Evolutionary conservation across 2,797 vertebrate genomes (phyloP).

Genomic region (Lindbergichthys nudifrons): DNA sequence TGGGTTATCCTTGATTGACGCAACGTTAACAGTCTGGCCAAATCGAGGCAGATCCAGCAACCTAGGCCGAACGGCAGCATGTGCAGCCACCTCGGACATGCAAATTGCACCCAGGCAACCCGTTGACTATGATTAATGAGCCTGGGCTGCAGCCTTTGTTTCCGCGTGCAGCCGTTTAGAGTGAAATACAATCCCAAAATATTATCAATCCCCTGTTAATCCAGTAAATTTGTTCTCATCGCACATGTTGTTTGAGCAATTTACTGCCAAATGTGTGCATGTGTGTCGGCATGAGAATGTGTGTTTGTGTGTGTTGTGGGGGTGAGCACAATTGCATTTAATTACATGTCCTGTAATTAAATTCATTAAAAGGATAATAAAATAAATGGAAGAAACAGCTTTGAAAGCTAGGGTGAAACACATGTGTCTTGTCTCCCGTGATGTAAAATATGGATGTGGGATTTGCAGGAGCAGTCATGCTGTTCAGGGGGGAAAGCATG

Average conservation of each 20-base stretch:
- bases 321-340: constrained; percentile 97
- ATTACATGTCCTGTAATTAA: constrained; percentile 99
- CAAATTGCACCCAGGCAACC: constrained; percentile 97
- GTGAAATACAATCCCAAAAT: constrained; percentile 99
- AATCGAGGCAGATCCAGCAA: constrained; percentile 91
- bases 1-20: constrained; percentile 85
- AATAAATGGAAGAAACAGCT: constrained; percentile 96
- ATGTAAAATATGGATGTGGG: constrained; percentile 94
- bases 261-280: constrained; percentile 88
- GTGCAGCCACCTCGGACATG: constrained; percentile 97
- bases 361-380: constrained; percentile 99
- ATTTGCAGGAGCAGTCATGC: constrained; percentile 85
- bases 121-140: constrained; percentile 99
- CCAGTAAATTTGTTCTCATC: constrained; percentile 95
- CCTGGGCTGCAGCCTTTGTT: constrained; percentile 97
- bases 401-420: constrained; percentile 95
- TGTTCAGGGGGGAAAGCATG: constrained; percentile 68
- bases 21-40: constrained; percentile 81
- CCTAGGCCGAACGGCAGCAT: constrained; percentile 91
- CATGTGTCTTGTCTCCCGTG: constrained; percentile 92
- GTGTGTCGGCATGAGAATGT: constrained; percentile 16
- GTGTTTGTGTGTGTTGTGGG: constrained; percentile 63
- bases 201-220: constrained; percentile 99
- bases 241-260: constrained; percentile 95
- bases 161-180: constrained; percentile 95